Evolutionary conservation across 2,888 invertebrate species (phyloP).

Genomic region (Aspidiotus destructor): DNA sequence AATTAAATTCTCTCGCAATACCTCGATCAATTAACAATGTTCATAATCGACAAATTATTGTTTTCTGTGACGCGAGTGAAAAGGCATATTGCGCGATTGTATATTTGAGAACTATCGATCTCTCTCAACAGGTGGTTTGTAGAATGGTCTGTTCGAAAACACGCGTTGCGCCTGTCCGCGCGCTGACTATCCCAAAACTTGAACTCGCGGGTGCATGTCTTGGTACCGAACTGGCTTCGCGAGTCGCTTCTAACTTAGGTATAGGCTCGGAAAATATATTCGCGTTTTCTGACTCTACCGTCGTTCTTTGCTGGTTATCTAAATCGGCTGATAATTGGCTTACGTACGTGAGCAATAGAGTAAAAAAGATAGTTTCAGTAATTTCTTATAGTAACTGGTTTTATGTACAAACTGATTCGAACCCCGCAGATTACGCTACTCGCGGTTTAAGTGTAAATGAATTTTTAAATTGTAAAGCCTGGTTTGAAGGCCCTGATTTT

Average conservation of each 20-base stretch:
- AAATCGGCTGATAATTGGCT: background rate
- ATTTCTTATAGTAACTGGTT: background rate
- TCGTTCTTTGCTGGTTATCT: background rate
- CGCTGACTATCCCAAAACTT: conserved; percentile 36
- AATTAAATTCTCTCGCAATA: background rate
- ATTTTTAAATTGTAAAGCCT: no score
- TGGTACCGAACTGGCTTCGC: conserved; percentile 33
- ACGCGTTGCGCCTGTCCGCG: conserved; percentile 39
- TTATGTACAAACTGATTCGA: conserved; percentile 9
- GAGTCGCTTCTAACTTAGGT: conserved; percentile 16
- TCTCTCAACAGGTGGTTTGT: background rate
- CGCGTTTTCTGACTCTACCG: conserved; percentile 1
- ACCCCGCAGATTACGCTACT: conserved; percentile 14
- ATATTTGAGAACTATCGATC: background rate
- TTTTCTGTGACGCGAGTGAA: no score
- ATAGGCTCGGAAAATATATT: background rate
- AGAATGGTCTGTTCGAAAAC: conserved; percentile 36
- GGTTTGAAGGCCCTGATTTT: no score
- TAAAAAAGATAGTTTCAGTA: background rate
- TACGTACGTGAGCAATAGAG: conserved; percentile 6
- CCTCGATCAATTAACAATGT: background rate
- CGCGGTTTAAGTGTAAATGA: no score
- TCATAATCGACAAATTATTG: background rate
- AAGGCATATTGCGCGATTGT: background rate
- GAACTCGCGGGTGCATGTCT: conserved; percentile 37